Evolutionary conservation across 2,797 vertebrate species (phyloP).

Genomic region (Enteromius mattozi): DNA sequence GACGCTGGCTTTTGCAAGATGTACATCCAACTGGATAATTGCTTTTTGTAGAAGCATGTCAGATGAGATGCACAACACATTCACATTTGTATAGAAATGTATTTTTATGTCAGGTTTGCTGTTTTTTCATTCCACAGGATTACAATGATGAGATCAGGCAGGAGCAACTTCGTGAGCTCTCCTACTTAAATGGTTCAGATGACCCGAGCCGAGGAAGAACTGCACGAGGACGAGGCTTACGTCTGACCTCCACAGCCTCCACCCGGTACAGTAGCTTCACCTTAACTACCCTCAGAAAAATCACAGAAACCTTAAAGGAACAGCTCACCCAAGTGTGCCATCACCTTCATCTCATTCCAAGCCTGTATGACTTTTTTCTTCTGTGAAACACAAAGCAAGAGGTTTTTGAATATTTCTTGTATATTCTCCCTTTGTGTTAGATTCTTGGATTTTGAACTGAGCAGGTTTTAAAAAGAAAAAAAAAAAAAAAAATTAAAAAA

Average conservation of each 20-base stretch:
- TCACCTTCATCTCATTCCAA: not conserved
- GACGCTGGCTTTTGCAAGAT: conserved; percentile 52
- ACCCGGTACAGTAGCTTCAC: conserved; percentile 79
- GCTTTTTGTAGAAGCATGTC: conserved; percentile 53
- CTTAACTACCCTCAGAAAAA: not conserved
- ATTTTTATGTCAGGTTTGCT: conserved; percentile 57
- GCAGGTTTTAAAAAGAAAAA: not conserved
- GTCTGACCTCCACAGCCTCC: conserved; percentile 80
- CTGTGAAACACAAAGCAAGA: not conserved
- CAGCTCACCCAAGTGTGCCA: not conserved
- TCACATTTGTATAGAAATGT: conserved; percentile 64
- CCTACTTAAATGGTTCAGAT: conserved; percentile 94
- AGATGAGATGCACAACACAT: conserved; percentile 23
- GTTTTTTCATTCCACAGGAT: conserved; percentile 78
- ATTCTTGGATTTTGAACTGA: not conserved
- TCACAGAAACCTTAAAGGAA: not conserved
- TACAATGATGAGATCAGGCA: conserved; percentile 99
- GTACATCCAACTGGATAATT: conserved; percentile 60
- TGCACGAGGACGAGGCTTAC: conserved; percentile 82
- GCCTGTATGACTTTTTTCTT: not conserved
- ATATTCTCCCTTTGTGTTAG: not conserved
- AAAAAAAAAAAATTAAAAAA: no score
- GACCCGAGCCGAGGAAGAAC: conserved; percentile 88
- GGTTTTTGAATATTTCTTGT: not conserved
- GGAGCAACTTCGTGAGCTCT: conserved; percentile 96